Conservation (phyloP, 1,140 invertebrate genomes). For the Penaeus vannamei region DNA sequence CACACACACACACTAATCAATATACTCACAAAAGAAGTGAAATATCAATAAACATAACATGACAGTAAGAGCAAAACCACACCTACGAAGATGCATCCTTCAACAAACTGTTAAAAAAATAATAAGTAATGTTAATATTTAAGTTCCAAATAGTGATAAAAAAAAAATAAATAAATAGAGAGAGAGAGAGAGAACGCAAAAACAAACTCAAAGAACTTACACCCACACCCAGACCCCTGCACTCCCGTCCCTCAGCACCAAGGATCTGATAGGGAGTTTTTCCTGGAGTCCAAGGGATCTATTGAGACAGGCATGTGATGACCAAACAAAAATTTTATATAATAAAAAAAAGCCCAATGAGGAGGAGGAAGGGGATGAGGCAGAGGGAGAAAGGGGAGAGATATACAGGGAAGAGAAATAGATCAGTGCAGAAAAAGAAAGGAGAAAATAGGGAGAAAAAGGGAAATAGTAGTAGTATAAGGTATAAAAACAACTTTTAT, state of each 20-base stretch:
- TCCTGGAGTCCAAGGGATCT: constrained; percentile 39
- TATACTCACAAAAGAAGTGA: too few species aligned
- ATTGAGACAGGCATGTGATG: constrained; percentile 49
- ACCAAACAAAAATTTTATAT: constrained; percentile 27
- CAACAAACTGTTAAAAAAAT: not conserved
- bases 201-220: constrained; percentile 32
- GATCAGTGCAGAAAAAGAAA: not conserved
- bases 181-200: not conserved
- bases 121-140: not conserved
- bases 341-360: constrained; percentile 2
- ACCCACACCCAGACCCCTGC: constrained; percentile 33
- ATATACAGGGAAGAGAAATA: not conserved
- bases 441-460: not conserved
- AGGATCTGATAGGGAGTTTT: constrained; percentile 34
- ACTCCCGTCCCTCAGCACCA: constrained; percentile 48
- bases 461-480: not conserved
- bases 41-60: too few species aligned
- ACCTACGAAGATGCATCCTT: not conserved
- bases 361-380: not conserved
- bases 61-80: too few species aligned
- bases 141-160: not conserved
- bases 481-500: too few species aligned
- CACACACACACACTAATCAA: too few species aligned
- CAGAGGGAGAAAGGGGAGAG: not conserved
- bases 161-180: not conserved